Evolutionary conservation across 2,888 invertebrate genomes (phyloP).

Genomic region (Rhamphomyia laevipes): DNA sequence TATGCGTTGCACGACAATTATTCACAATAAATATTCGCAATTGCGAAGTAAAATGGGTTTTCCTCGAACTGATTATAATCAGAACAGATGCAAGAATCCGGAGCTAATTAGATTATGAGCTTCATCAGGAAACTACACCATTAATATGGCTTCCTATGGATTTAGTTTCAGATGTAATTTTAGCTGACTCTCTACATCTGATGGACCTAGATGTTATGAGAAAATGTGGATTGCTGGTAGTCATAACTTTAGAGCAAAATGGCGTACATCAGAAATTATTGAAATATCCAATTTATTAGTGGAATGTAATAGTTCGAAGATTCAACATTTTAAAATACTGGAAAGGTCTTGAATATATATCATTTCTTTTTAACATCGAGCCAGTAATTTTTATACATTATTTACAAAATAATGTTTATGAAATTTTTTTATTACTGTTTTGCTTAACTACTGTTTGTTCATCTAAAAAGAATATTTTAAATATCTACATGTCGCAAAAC

Average conservation of each 20-base stretch:
- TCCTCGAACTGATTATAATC: neutral
- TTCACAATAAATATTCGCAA: too few relatives aligned
- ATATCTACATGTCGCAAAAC: neutral
- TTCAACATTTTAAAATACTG: too few relatives aligned
- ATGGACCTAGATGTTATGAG: neutral
- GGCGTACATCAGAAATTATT: too few relatives aligned
- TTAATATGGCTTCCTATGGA: too few relatives aligned
- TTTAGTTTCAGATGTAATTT: constrained; percentile 6
- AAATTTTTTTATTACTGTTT: neutral
- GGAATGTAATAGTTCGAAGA: too few relatives aligned
- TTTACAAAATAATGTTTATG: neutral
- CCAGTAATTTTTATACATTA: neutral
- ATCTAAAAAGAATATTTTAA: neutral
- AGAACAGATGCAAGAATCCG: constrained; percentile 6
- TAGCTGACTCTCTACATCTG: constrained; percentile 3
- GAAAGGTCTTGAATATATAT: neutral
- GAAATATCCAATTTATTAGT: too few relatives aligned
- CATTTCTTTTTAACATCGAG: neutral
- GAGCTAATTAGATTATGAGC: constrained; percentile 9
- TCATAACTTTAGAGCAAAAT: too few relatives aligned
- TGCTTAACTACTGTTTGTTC: too few relatives aligned
- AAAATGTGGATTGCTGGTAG: neutral
- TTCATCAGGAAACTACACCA: constrained; percentile 6
- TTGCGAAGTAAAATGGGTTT: too few relatives aligned
- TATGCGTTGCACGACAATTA: too few relatives aligned